Percentiles rank a stretch among this genome's conserved stretches.
Conservation (phyloP, 2,113 vertebrate species). For the Alosa alosa region DNA sequence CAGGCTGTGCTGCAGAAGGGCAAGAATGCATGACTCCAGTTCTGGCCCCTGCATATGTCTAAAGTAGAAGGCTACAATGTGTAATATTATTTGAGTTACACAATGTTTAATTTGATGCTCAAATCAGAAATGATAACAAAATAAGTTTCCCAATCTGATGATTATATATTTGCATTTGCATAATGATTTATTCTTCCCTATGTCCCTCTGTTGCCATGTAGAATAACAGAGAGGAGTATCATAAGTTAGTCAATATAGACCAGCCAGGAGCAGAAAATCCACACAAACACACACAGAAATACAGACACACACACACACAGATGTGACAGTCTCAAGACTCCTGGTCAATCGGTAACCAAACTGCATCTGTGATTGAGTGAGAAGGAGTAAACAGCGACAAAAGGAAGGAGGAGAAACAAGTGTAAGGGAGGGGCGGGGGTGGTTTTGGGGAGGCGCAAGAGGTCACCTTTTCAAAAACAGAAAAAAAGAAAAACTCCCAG, state of each 20-base stretch:
- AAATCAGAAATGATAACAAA: background rate
- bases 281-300: background rate
- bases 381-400: slow-evolving; percentile 27
- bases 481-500: slow-evolving; percentile 50
- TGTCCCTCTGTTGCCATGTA: background rate
- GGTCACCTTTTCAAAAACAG: slow-evolving; percentile 57
- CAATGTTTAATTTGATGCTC: background rate
- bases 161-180: background rate
- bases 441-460: slow-evolving; percentile 10
- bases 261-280: background rate
- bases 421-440: slow-evolving; percentile 39
- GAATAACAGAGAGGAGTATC: background rate
- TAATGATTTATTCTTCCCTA: background rate
- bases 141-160: background rate
- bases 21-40: background rate
- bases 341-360: slow-evolving; percentile 39
- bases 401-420: slow-evolving; percentile 41
- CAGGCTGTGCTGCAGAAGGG: background rate
- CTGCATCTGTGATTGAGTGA: slow-evolving; percentile 38
- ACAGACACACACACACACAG: slow-evolving; percentile 24
- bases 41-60: background rate
- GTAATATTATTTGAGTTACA: background rate
- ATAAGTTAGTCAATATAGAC: background rate
- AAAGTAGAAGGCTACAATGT: background rate
- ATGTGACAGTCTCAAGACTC: slow-evolving; percentile 24